These are phyloP conservation scores for Cyanoramphus novaezelandiae DNA, from an alignment of 2,113 vertebrate genomes.

Conservation along the genomic window DNA sequence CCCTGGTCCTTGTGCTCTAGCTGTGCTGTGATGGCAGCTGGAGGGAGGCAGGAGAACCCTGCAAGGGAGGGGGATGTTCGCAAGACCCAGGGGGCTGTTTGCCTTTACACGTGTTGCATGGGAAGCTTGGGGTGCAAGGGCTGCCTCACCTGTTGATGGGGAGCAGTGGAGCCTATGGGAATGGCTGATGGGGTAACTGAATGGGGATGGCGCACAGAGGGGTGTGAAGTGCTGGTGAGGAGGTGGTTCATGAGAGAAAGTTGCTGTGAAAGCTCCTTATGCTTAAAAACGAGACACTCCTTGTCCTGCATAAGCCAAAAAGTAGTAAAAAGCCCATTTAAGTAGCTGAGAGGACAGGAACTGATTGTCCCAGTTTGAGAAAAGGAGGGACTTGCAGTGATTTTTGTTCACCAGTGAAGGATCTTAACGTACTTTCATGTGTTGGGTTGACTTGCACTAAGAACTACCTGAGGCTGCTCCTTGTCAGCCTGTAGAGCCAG, in stretches of 20 bases:
- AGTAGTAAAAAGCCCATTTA: background rate
- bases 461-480: background rate
- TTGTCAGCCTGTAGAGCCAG: background rate
- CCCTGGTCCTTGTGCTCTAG: background rate
- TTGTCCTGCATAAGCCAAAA: background rate
- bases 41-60: background rate
- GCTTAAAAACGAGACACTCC: background rate
- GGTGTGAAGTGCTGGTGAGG: background rate
- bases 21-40: rapidly evolving
- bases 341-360: background rate
- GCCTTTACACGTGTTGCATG: rapidly evolving
- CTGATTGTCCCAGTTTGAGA: background rate
- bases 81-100: background rate
- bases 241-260: background rate
- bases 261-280: background rate
- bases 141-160: background rate
- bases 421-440: background rate
- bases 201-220: background rate
- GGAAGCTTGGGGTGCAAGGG: background rate
- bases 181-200: background rate
- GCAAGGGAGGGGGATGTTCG: rapidly evolving
- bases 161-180: rapidly evolving
- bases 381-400: background rate
- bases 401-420: background rate
- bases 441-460: background rate